A percentile compares a stretch with the other conserved stretches of the same genome.
These are phyloP conservation scores for Gopherus flavomarginatus DNA, from an alignment of 2,113 vertebrate species.

Conservation along the genomic window DNA sequence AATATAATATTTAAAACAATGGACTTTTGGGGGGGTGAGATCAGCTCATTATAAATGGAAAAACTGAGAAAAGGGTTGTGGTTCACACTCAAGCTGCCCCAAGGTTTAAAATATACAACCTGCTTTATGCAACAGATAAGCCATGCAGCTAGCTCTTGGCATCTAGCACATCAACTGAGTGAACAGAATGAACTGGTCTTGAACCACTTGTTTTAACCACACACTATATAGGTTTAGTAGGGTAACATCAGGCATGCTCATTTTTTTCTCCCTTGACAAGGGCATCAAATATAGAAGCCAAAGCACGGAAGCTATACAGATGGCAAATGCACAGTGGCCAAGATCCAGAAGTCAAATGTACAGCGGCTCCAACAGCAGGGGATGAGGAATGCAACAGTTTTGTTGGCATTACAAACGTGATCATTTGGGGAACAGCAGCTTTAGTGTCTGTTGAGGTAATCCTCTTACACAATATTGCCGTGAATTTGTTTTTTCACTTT, in stretches of 20 bases:
- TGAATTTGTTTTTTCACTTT: background rate
- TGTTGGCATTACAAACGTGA: background rate
- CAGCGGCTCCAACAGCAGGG: background rate
- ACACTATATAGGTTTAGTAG: background rate
- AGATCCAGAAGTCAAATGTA: slow-evolving; percentile 7
- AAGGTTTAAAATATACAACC: background rate
- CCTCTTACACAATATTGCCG: background rate
- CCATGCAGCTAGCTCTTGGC: background rate
- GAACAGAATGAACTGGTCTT: background rate
- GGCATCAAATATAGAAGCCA: background rate
- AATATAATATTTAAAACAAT: background rate
- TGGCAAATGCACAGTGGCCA: background rate
- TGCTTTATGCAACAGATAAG: background rate
- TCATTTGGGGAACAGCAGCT: background rate
- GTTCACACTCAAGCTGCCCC: background rate
- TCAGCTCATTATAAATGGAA: background rate
- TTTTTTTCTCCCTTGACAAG: background rate
- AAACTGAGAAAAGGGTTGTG: background rate
- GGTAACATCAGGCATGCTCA: background rate
- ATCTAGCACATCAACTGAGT: background rate
- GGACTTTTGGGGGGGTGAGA: background rate
- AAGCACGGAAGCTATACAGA: background rate
- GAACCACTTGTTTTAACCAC: background rate
- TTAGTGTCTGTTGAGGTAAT: background rate
- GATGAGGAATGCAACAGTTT: background rate